phyloP scores from a whole-genome alignment of 2,797 vertebrate species.

The Protonibea diacanthus region DNA sequence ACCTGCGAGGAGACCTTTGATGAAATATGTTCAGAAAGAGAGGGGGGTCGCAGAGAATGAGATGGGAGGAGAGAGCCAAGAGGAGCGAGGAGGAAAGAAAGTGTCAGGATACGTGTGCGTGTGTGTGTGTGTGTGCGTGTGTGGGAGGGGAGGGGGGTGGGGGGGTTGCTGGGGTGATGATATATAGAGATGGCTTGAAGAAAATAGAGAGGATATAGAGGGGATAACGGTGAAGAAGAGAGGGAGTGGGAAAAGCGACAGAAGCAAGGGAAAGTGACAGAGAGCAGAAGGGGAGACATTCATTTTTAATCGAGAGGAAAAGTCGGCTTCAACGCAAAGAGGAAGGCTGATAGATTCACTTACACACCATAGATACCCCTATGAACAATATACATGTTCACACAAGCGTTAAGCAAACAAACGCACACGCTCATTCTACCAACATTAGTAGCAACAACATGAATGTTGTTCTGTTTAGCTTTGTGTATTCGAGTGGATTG shows the following conservation, averaged over 20 bases:
- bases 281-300: slow-evolving; percentile 68
- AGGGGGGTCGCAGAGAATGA: slow-evolving; percentile 50
- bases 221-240: slow-evolving; percentile 47
- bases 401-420: slow-evolving; percentile 4
- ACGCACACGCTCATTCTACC: slow-evolving; percentile 22
- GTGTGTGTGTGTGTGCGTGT: not conserved
- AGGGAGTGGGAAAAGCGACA: slow-evolving; percentile 26
- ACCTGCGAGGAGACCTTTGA: slow-evolving; percentile 81
- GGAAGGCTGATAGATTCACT: slow-evolving; percentile 57
- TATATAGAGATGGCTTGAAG: slow-evolving; percentile 64
- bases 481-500: slow-evolving; percentile 47
- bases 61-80: slow-evolving; percentile 50
- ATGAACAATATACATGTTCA: slow-evolving; percentile 11
- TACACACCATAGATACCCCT: slow-evolving; percentile 25
- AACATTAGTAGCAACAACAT: slow-evolving; percentile 20
- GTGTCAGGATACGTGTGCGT: slow-evolving; percentile 15
- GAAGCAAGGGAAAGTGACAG: slow-evolving; percentile 57
- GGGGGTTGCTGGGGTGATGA: slow-evolving; percentile 7
- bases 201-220: slow-evolving; percentile 63
- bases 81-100: slow-evolving; percentile 24
- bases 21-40: slow-evolving; percentile 77
- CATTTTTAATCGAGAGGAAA: slow-evolving; percentile 76
- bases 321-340: slow-evolving; percentile 44
- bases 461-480: slow-evolving; percentile 35
- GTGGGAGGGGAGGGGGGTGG: not conserved